Base-by-base conservation (phyloP, 2,113 vertebrate species). In the Colius striatus region DNA sequence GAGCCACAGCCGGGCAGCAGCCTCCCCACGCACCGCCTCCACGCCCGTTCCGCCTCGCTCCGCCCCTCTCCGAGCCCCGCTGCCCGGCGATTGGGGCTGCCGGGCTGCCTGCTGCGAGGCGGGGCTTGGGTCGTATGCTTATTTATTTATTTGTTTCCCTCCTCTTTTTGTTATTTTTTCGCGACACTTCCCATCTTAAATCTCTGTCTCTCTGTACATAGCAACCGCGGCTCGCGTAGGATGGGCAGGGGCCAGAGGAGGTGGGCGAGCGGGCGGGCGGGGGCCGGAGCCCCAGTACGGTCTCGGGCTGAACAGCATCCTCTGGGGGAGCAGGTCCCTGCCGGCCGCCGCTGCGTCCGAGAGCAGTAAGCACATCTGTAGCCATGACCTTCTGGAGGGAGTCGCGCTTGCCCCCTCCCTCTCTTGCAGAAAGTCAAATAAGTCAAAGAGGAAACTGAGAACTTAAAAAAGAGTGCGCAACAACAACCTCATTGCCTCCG, bases 11-110 rank as follows among this genome's bases (percentile, higher is more conserved):
- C 48, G 48, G 10, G 30, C 20, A 32, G n/a, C 16, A 16, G 22
- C 11, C 61, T 30, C 21, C 25, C 32, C 7, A 19, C 77, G 29
- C 29, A 21, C 43, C 20, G 20, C 9, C 75, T 11, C 54, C 60
- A 54, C 93, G 41, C 65, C 38, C 57, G 55, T 55, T 74, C 62
- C 61, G 71, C 84, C 63, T 84, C 36, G 23, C 87, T 26, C 66
- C 86, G 81, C 89, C 30, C 76, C 25, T 63, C 87, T n/a, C 93
- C 43, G 71, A 89, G 38, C 91, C 50, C 41, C 63, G 41, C 78
- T 45, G 90, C 84, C 53, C 82, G 30, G 47, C 62, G 92, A 94
- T 94, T 84, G 92, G 92, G 68, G 82, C 68, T 70, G 75, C 51
- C 20, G 60, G n/a, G 43, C 80, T 15, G 67, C 67, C 77, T 6